Evolutionary conservation across 2,113 vertebrate species (phyloP).

Genomic region (Accipiter cooperii): DNA sequence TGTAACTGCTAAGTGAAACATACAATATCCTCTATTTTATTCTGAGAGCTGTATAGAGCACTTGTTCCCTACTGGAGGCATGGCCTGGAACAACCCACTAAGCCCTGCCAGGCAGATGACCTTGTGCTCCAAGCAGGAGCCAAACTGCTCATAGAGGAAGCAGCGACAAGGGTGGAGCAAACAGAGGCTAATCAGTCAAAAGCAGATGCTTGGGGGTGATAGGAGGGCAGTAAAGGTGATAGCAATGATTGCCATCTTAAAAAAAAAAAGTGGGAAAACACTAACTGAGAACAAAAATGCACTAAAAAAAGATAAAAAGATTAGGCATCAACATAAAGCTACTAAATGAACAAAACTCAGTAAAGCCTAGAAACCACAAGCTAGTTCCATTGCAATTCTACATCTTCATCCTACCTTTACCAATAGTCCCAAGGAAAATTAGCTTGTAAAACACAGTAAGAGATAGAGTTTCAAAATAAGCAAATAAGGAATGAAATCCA

Average conservation of each 20-base stretch:
- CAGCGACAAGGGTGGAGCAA: rapidly evolving
- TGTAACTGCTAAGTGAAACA: neutral
- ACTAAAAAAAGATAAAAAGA: neutral
- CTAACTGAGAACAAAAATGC: neutral
- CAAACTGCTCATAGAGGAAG: neutral
- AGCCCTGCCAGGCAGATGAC: neutral
- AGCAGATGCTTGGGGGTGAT: neutral
- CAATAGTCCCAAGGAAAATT: neutral
- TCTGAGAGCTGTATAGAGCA: neutral
- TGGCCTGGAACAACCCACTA: neutral
- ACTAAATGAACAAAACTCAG: neutral
- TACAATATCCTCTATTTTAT: rapidly evolving
- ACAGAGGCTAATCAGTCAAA: neutral
- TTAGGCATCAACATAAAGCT: neutral
- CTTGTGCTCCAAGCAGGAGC: neutral
- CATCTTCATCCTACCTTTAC: neutral
- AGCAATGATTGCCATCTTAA: neutral
- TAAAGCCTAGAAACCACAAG: neutral
- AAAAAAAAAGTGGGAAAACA: neutral
- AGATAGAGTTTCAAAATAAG: neutral
- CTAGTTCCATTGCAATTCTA: neutral
- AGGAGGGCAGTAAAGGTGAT: neutral
- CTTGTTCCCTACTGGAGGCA: neutral
- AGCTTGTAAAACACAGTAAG: neutral
- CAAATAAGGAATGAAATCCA: neutral